Percentiles rank a stretch among this genome's conserved stretches.
Conservation (phyloP, 2,113 vertebrate species). For the Leptobrachium ailaonicum region DNA sequence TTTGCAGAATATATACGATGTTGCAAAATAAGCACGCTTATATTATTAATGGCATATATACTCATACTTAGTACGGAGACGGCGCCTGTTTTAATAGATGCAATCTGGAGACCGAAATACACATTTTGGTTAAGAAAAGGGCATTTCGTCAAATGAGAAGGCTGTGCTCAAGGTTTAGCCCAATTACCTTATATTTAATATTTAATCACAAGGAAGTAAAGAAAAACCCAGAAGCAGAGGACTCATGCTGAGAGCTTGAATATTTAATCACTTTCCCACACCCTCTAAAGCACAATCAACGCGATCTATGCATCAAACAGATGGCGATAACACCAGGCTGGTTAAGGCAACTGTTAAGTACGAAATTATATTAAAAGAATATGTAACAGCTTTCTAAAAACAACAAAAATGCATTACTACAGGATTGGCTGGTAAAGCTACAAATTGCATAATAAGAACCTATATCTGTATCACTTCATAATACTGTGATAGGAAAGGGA, state of each 20-base stretch:
- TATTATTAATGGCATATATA: too few relatives aligned
- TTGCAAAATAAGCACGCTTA: neutral
- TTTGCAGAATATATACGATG: neutral
- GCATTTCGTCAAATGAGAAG: conserved; percentile 2
- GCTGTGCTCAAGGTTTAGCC: conserved; percentile 27
- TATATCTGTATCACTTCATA: too few relatives aligned
- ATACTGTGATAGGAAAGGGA: too few relatives aligned
- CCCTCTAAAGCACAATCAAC: neutral
- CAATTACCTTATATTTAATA: conserved; percentile 41
- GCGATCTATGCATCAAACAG: conserved; percentile 17
- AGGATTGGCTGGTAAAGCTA: too few relatives aligned
- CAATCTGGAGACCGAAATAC: neutral
- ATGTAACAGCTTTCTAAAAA: too few relatives aligned
- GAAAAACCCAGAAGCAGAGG: conserved; percentile 20
- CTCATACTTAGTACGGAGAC: neutral
- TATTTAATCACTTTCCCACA: conserved; percentile 10
- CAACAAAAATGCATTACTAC: too few relatives aligned
- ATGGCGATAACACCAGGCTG: conserved; percentile 16
- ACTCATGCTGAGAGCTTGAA: conserved; percentile 14
- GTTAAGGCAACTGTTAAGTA: conserved; percentile 23
- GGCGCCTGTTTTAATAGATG: neutral
- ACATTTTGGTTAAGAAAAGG: neutral
- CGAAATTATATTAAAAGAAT: conserved; percentile 1
- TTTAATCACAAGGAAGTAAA: conserved; percentile 29
- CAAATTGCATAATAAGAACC: too few relatives aligned